Percentiles rank a stretch among this genome's conserved stretches.
Evolutionary conservation across 2,113 vertebrate genomes (phyloP).

Genomic region (Calidris pygmaea): DNA sequence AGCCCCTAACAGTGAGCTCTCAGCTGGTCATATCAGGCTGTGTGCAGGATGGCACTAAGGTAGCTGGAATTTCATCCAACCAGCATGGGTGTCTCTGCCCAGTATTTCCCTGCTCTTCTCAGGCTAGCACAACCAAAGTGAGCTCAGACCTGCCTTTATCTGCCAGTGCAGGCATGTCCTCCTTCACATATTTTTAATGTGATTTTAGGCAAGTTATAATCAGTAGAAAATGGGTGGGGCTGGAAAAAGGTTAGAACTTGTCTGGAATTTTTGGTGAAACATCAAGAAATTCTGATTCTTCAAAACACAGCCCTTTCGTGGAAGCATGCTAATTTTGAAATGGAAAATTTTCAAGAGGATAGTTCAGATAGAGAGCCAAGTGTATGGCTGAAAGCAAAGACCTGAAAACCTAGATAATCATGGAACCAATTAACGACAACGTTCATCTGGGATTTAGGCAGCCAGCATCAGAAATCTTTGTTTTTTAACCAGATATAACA

Average conservation of each 20-base stretch:
- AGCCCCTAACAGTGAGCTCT: not conserved
- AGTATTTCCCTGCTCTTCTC: not conserved
- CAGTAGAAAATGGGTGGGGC: not conserved
- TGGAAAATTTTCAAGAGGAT: not conserved
- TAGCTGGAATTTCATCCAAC: not conserved
- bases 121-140: not conserved
- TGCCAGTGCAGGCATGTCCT: not conserved
- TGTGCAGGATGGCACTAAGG: not conserved
- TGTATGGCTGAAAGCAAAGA: not conserved
- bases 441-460: not conserved
- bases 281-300: not conserved
- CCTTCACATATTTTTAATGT: not conserved
- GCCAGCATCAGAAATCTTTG: not conserved
- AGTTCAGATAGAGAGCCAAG: not conserved
- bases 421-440: not conserved
- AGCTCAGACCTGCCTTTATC: not conserved
- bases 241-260: slow-evolving; percentile 37
- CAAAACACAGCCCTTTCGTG: not conserved
- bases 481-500: not conserved
- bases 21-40: not conserved
- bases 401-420: not conserved
- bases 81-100: not conserved
- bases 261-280: slow-evolving; percentile 17
- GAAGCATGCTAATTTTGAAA: not conserved
- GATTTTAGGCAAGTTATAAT: slow-evolving; percentile 11